A percentile compares a stretch with the other conserved stretches of the same genome.
phyloP scores from a whole-genome alignment of 2,888 invertebrate species.

The Epirrita christyi region DNA sequence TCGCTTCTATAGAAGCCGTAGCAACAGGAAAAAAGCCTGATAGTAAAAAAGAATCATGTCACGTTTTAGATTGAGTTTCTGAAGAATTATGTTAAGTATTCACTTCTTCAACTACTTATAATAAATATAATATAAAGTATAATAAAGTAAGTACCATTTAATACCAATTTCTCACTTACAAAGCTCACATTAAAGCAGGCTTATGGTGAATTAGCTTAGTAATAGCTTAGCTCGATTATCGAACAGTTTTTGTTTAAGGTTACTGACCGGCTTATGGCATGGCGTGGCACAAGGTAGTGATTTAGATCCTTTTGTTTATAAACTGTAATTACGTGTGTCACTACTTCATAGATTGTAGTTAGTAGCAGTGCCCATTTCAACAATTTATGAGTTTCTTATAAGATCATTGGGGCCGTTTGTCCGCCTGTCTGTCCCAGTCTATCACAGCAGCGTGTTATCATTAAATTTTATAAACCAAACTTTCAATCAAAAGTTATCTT shows the following conservation, averaged over 20 bases:
- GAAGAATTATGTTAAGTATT: slow-evolving; percentile 39
- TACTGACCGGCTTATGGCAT: slow-evolving; percentile 46
- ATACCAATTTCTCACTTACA: slow-evolving; percentile 24
- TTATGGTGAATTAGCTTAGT: slow-evolving; percentile 52
- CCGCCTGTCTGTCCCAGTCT: too few relatives aligned
- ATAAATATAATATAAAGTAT: too few relatives aligned
- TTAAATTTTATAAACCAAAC: too few relatives aligned
- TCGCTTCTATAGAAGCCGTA: slow-evolving; percentile 4
- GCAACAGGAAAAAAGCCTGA: slow-evolving; percentile 14
- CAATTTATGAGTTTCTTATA: too few relatives aligned
- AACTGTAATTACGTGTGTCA: slow-evolving; percentile 12
- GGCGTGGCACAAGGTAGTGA: slow-evolving; percentile 35
- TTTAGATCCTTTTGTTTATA: slow-evolving; percentile 33
- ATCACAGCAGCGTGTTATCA: too few relatives aligned
- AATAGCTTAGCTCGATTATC: slow-evolving; percentile 42
- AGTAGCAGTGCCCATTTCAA: background rate
- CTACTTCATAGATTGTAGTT: background rate
- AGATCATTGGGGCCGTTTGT: background rate
- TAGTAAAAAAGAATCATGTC: slow-evolving; percentile 37
- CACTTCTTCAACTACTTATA: slow-evolving; percentile 5
- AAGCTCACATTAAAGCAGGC: slow-evolving; percentile 22
- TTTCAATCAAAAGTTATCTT: too few relatives aligned
- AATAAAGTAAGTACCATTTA: too few relatives aligned
- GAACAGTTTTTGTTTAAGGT: slow-evolving; percentile 57
- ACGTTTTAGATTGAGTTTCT: slow-evolving; percentile 51